These are phyloP conservation scores for Amaurobius ferox DNA, from an alignment of 2,888 invertebrate genomes.

Conservation along the genomic window DNA sequence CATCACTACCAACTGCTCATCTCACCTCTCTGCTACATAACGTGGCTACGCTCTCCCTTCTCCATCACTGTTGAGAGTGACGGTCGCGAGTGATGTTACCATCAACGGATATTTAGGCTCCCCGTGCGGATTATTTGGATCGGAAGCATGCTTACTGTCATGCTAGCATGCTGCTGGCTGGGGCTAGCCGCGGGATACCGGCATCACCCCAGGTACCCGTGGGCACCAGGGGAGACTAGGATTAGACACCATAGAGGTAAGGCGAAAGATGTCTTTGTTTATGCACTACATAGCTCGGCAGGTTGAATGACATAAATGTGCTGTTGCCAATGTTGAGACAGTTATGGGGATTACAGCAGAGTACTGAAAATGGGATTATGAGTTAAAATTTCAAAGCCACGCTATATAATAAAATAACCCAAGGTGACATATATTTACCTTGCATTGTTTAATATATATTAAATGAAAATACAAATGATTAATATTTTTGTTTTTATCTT, in stretches of 20 bases:
- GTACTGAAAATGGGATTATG: too few relatives aligned
- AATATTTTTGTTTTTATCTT: too few relatives aligned
- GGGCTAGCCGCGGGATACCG: constrained; percentile 38
- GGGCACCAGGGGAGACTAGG: constrained; percentile 62
- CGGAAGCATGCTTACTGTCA: constrained; percentile 42
- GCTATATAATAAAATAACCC: too few relatives aligned
- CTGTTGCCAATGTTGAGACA: too few relatives aligned
- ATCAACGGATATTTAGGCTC: constrained; percentile 19
- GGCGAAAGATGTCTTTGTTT: neutral
- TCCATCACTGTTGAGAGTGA: constrained; percentile 1
- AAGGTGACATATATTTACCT: too few relatives aligned
- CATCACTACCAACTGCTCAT: neutral
- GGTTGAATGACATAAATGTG: neutral
- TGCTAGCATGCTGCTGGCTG: constrained; percentile 55
- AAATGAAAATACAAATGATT: too few relatives aligned
- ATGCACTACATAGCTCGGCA: neutral
- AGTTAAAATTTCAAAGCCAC: too few relatives aligned
- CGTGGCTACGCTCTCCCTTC: neutral
- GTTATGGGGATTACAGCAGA: too few relatives aligned
- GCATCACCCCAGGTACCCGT: constrained; percentile 66
- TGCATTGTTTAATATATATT: too few relatives aligned
- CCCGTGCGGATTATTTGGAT: neutral
- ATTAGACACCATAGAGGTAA: constrained; percentile 72
- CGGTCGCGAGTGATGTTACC: neutral
- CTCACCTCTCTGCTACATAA: neutral